Conservation (phyloP, 2,797 vertebrate genomes). For the Rhinella marina region DNA sequence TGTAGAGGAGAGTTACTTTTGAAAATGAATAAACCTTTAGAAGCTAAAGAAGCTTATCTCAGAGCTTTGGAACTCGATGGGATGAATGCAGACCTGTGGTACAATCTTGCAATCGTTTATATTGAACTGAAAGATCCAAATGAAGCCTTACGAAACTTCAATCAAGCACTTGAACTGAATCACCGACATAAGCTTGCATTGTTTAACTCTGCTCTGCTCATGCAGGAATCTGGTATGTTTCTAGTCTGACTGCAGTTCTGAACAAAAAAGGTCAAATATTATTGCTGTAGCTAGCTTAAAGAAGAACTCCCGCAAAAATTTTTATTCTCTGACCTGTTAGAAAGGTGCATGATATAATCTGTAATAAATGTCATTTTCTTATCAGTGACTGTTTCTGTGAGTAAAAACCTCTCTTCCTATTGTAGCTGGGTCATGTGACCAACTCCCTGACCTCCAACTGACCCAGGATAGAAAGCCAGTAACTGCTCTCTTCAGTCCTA, state of each 20-base stretch:
- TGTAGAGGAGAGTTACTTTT: slow-evolving; percentile 92
- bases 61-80: slow-evolving; percentile 90
- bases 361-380: too few relatives aligned
- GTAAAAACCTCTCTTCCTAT: too few relatives aligned
- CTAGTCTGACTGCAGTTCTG: neutral
- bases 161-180: slow-evolving; percentile 90
- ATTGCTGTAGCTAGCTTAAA: neutral
- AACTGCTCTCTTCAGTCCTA: too few relatives aligned
- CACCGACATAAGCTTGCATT: slow-evolving; percentile 90
- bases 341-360: too few relatives aligned
- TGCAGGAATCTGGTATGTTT: slow-evolving; percentile 96
- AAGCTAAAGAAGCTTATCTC: slow-evolving; percentile 94
- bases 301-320: too few relatives aligned
- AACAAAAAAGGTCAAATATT: neutral
- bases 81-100: slow-evolving; percentile 96
- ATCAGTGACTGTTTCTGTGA: too few relatives aligned
- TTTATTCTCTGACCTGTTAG: too few relatives aligned
- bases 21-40: slow-evolving; percentile 96
- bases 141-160: slow-evolving; percentile 94
- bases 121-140: slow-evolving; percentile 96
- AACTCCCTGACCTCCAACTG: too few relatives aligned
- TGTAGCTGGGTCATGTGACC: too few relatives aligned
- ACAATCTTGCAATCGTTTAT: slow-evolving; percentile 97
- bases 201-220: slow-evolving; percentile 95
- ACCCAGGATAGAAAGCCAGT: too few relatives aligned